Base-by-base conservation (phyloP, 1,140 invertebrate species). In the Coptotermes formosanus region DNA sequence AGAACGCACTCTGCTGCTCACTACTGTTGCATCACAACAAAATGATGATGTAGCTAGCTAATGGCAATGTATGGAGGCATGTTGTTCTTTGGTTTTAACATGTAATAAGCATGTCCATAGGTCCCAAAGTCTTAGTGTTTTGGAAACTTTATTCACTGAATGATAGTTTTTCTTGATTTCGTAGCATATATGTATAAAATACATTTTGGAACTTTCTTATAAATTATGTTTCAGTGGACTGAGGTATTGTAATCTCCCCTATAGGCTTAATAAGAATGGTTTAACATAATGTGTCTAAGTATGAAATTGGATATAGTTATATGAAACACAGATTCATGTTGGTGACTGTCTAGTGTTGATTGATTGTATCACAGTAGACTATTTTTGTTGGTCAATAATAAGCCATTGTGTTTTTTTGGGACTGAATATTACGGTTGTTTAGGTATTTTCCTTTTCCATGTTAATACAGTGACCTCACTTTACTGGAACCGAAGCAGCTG, bases 121-220 rank as follows among this genome's bases (percentile, higher is more conserved):
- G 64, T 30, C 64, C 64, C 25, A 30, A 75, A 30, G 64, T 75
- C 64, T 75, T 25, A 75, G 25, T 75, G 64, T 75, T 75, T 75
- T 75, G 25, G n/a, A 30, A 75, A n/a, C 64, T 30, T 30, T 75
- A 75, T 75, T 75, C 64, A 75, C 25, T 75, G 64, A 75, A 30
- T 38, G 38, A 23, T n/a, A n/a, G 14, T 30, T 75, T 75, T 75
- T 75, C 14, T 75, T n/a, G 7, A 11, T 75, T 75, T 12, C 4
- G 3, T 75, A 75, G 25, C 25, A 75, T 64, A 64, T 2, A 64
- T 75, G 64, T 75, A 75, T 75, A 21, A 75, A 75, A 75, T 75
- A 75, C 25, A n/a, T 75, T 75, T 30, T 75, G n/a, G 64, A 75
- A 75, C n/a, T 75, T n/a, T n/a, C n/a, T 75, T 75, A 75, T 11